phyloP scores from a whole-genome alignment of 2,113 vertebrate species.

The Silurus glanis region DNA sequence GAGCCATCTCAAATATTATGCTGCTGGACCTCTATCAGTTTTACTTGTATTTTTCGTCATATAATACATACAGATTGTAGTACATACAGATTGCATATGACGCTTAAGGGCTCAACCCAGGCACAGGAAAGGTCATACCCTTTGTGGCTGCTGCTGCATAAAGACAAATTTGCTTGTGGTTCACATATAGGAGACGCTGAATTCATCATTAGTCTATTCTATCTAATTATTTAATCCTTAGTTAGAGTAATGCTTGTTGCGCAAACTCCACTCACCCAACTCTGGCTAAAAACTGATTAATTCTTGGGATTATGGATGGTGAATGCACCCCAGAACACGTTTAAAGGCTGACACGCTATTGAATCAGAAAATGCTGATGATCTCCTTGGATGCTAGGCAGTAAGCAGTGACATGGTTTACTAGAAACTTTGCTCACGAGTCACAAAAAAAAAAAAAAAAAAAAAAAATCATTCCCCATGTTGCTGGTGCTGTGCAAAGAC shows the following conservation, averaged over 20 bases:
- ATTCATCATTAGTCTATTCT: neutral
- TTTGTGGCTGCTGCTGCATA: neutral
- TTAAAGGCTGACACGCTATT: neutral
- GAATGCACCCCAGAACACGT: neutral
- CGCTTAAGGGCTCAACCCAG: neutral
- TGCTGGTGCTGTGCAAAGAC: neutral
- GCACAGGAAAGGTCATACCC: slow-evolving; percentile 9
- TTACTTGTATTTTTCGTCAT: neutral
- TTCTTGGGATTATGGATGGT: neutral
- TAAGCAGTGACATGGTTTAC: neutral
- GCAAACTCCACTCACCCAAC: neutral
- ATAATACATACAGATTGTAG: neutral
- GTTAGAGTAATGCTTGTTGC: neutral
- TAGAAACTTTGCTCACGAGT: neutral
- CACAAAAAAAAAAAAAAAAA: neutral
- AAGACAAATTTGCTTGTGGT: neutral
- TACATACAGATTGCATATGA: neutral
- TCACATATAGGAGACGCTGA: neutral
- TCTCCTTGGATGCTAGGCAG: neutral
- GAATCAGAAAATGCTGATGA: neutral
- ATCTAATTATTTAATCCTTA: neutral
- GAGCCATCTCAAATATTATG: neutral
- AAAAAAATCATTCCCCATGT: neutral
- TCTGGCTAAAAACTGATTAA: neutral
- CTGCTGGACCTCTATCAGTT: neutral